Evolutionary conservation across 1,140 invertebrate genomes (phyloP).

Genomic region (Brachionus manjavacas): DNA sequence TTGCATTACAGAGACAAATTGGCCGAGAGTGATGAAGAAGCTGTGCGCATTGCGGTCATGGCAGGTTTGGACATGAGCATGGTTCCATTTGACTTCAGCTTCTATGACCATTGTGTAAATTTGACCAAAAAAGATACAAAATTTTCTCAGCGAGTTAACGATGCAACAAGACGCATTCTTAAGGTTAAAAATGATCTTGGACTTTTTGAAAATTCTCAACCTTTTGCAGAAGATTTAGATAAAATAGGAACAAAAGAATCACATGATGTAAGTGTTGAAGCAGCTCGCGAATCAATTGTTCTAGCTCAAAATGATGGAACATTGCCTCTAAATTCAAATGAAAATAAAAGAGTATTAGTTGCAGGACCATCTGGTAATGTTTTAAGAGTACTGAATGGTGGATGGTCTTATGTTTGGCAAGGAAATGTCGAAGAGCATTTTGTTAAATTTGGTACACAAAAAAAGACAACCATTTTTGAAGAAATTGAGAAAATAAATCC

Average conservation of each 20-base stretch:
- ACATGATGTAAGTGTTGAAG: not conserved
- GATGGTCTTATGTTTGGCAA: slow-evolving; percentile 27
- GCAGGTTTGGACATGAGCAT: slow-evolving; percentile 20
- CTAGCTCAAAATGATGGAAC: not conserved
- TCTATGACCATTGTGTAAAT: not conserved
- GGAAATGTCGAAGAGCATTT: slow-evolving; percentile 3
- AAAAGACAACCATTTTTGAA: not conserved
- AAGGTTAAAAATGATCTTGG: not conserved
- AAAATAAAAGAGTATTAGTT: not conserved
- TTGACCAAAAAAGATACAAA: not conserved
- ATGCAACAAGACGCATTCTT: not conserved
- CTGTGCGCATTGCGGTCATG: not conserved
- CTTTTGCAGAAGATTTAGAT: not conserved
- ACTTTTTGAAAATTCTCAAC: slow-evolving; percentile 2
- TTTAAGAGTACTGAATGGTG: not conserved
- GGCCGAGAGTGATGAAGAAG: slow-evolving; percentile 3
- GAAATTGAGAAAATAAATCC: not conserved
- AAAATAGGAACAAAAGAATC: not conserved
- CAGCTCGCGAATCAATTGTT: not conserved
- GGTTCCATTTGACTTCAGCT: slow-evolving; percentile 6
- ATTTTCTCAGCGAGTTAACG: not conserved
- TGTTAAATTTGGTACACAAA: not conserved
- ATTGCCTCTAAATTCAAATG: not conserved
- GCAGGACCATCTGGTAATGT: not conserved
- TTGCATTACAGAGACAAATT: not conserved